Base-by-base conservation (phyloP, 2,888 invertebrate genomes). In the Pollenia labialis region DNA sequence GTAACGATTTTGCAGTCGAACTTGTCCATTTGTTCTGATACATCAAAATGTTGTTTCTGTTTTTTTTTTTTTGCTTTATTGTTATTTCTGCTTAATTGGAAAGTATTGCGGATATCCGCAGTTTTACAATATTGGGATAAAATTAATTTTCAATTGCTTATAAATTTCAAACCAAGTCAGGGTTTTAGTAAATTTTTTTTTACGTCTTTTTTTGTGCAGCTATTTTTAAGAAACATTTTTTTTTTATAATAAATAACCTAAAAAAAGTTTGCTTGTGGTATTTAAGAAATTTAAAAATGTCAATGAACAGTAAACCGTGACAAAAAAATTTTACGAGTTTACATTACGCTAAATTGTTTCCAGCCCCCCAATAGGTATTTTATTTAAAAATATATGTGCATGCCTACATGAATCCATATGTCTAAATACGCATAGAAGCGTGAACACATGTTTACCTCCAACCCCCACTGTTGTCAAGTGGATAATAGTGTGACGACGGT, bases 391-490 rank as follows among this genome's bases (percentile, higher is more conserved):
- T 62, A 11, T 18, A 79, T 42, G 11, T 69, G 12, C 60, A 16
- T 32, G 8, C 40, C 11, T 32, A 52, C 32, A 48, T 68, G 48
- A 58, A 50, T 42, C 52, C 50, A 58, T 58, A 52, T 69, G n/a
- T 54, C n/a, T 44, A 44, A 11, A 44, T 58, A 50, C 8, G 18
- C 48, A 58, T n/a, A 32, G 42, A 56, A 11, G n/a, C 60, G 11
- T 12, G 18, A 42, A n/a, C n/a, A 52, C 6, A 42, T 54, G 18
- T 42, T 23, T n/a, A 69, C 54, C 64, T 54, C 32, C 80, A 71
- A 80, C 81, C 81, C 85, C 81, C 81, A 60, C 77, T 85, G 77
- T 85, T 85, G 81, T 74, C 81, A 72, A 81, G 81, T 77, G 75
- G 44, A 60, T 62, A 74, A 75, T 58, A 74, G 48, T 56, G 75